Conservation (phyloP, 1,140 invertebrate genomes). For the Neodiprion virginianus region DNA sequence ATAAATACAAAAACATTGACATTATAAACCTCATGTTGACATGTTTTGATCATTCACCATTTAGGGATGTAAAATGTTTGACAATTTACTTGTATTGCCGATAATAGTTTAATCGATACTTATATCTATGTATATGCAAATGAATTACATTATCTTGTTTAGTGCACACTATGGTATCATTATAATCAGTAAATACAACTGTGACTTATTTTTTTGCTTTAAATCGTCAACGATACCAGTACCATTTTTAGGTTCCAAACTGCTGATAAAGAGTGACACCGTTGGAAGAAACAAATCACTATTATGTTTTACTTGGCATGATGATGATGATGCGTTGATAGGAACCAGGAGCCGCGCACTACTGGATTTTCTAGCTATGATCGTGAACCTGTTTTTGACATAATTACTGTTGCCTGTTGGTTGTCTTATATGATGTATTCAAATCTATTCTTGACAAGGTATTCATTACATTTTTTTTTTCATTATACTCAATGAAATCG, state of each 20-base stretch:
- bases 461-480: background rate
- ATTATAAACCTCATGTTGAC: background rate
- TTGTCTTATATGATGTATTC: background rate
- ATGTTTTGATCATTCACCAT: conserved; percentile 30
- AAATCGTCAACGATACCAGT: conserved; percentile 1
- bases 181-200: conserved; percentile 4
- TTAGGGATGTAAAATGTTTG: conserved; percentile 28
- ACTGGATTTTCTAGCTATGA: background rate
- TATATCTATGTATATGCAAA: background rate
- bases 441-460: background rate
- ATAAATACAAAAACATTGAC: background rate
- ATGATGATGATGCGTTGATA: background rate
- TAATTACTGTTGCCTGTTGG: background rate
- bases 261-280: background rate
- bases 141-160: background rate
- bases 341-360: background rate
- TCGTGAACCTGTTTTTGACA: background rate
- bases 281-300: background rate
- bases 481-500: background rate
- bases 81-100: conserved; percentile 30
- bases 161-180: conserved; percentile 3
- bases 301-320: background rate
- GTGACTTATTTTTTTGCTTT: background rate
- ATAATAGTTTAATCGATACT: conserved; percentile 19
- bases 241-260: background rate